These are phyloP conservation scores for Syngnathoides biaculeatus DNA, from an alignment of 2,113 vertebrate species.

Conservation along the genomic window DNA sequence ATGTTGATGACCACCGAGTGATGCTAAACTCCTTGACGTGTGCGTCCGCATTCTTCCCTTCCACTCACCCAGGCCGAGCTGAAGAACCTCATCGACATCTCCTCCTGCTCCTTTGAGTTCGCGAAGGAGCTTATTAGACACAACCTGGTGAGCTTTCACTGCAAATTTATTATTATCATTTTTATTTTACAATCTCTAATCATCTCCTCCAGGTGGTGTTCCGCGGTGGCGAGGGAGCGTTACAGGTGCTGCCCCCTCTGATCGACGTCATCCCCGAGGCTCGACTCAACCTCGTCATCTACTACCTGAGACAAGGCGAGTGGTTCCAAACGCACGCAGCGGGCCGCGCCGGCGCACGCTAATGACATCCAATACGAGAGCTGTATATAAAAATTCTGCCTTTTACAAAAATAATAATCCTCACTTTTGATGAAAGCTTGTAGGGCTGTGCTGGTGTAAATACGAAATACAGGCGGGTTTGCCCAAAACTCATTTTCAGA, in stretches of 20 bases:
- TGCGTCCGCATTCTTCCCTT: too few relatives aligned
- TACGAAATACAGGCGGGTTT: too few relatives aligned
- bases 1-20: too few relatives aligned
- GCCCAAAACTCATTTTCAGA: too few relatives aligned
- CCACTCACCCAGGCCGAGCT: constrained; percentile 80
- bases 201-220: constrained; percentile 85
- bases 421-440: too few relatives aligned
- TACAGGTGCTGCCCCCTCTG: constrained; percentile 90
- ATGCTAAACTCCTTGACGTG: too few relatives aligned
- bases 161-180: neutral
- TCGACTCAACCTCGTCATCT: constrained; percentile 94
- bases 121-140: constrained; percentile 96
- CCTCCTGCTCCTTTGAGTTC: constrained; percentile 92
- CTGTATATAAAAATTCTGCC: neutral
- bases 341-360: too few relatives aligned
- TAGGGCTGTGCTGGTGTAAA: too few relatives aligned
- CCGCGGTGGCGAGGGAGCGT: constrained; percentile 88
- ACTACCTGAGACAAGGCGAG: constrained; percentile 92
- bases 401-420: neutral
- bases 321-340: neutral
- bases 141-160: constrained; percentile 77
- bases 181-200: neutral
- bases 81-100: constrained; percentile 89
- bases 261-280: constrained; percentile 97
- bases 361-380: neutral